Conservation (phyloP, 2,797 vertebrate species). For the Acipenser transmontanus region DNA sequence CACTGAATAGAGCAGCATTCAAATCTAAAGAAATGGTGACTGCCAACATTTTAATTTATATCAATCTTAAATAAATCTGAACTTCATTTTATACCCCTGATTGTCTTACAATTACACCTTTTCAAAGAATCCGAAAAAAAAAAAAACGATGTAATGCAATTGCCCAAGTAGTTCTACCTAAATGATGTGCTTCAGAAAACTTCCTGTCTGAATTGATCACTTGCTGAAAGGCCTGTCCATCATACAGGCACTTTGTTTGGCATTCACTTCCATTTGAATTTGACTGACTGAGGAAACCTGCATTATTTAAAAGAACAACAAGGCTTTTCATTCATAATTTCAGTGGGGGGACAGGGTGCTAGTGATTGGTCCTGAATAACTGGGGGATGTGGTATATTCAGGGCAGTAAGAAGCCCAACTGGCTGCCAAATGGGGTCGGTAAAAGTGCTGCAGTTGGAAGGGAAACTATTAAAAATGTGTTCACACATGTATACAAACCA, state of each 20-base stretch:
- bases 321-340: constrained; percentile 80
- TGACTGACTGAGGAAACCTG: constrained; percentile 68
- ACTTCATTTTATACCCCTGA: background rate
- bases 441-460: constrained; percentile 51
- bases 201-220: constrained; percentile 65
- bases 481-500: constrained; percentile 47
- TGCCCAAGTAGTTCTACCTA: constrained; percentile 45
- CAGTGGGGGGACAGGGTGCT: constrained; percentile 60
- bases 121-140: too few species aligned
- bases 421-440: constrained; percentile 51
- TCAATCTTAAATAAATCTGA: background rate
- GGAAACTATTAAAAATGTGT: constrained; percentile 40
- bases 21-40: constrained; percentile 40
- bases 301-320: constrained; percentile 77
- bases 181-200: constrained; percentile 52
- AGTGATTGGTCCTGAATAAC: constrained; percentile 64
- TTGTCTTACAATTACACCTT: too few species aligned
- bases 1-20: constrained; percentile 36
- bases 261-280: constrained; percentile 71
- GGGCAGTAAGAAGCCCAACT: constrained; percentile 61
- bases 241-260: constrained; percentile 62
- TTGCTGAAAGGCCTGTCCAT: constrained; percentile 67
- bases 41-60: constrained; percentile 20
- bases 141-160: constrained; percentile 22
- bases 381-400: constrained; percentile 57